Base-by-base conservation (phyloP, 2,797 vertebrate genomes). In the Acanthopagrus latus region DNA sequence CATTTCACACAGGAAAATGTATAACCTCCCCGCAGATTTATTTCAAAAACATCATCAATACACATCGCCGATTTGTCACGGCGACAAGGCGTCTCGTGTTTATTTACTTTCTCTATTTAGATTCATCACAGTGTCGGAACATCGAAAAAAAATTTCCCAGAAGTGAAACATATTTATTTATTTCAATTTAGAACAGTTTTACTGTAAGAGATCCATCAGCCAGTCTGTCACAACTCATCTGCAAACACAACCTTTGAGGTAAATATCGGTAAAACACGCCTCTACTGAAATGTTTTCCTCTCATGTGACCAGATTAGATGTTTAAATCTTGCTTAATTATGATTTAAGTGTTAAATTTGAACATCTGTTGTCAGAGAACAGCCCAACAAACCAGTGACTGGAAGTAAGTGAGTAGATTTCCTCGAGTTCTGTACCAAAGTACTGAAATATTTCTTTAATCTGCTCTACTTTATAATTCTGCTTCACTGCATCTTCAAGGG, bases 1-100 rank as follows among this genome's bases (percentile, higher is more conserved):
- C 75, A 66, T 84, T 89, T 86, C 64, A 71, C 70, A 86, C 71
- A 86, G 86, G 86, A 68, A 91, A 82, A 77, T 56, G 43, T 43
- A 48, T 9, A 72, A 84, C 54, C 58, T 51, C 52, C 69, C 48
- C 52, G 20, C 29, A 33, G 12, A n/a, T 46, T 60, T 44, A 25
- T 52, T 41, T 14, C 23, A 62, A 66, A 64, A 86, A 77, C 76
- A 76, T 72, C 76, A 83, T 80, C 51, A 51, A 29, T 71, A 62
- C 67, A 72, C 76, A 17, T 82, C 68, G 20, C 13, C 7, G 18
- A 67, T 83, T 64, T 76, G 44, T 85, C 69, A 66, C 48, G 44
- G n/a, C 48, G 52, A 46, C 52, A 43, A 72, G 27, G 41, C 63
- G 74, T 50, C 64, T 79, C 50, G 0, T 86, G 84, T 82, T 88